Base-by-base conservation (phyloP, 2,888 invertebrate species). In the Tachina grossa region DNA sequence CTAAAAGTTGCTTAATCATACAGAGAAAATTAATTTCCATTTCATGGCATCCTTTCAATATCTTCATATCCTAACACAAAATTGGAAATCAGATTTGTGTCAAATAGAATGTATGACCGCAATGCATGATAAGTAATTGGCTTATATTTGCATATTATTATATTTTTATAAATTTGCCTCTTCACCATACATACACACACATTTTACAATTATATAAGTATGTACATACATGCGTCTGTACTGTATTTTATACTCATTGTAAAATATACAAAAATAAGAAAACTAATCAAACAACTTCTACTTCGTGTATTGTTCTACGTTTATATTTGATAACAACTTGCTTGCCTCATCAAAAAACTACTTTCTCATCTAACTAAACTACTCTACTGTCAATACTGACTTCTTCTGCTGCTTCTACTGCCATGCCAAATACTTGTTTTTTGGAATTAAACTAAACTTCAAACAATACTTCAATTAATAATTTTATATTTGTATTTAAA, bases 271-370 rank as follows among this genome's bases (percentile, higher is more conserved):
- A 39, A 68, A 59, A 31, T 16, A 59, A 71, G 8, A 72, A 22
- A 51, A 66, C 51, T 76, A 82, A 76, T 72, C 43, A n/a, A 71
- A 84, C 39, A 45, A 76, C 53, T 80, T 59, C 59, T 80, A 76
- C 71, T 76, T 72, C 75, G 71, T 80, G 74, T 63, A 57, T 65
- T 61, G 61, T 43, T 84, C 83, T 53, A 47, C 83, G 63, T 78
- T 55, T 75, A 45, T 71, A 41, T 76, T 10, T 71, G 76, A 31
- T 66, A 80, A 72, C 72, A 72, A 71, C 65, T 51, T 14, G 51
- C 19, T 69, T 39, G 61, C 51, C 13, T 45, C 69, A 63, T 51
- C 68, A 43, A 59, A 59, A 68, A 57, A 47, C 57, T 57, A 47
- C 66, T 77, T 57, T 47, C 22, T n/a, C 53, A 31, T 22, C 16